Percentiles rank a stretch among this genome's conserved stretches.
These are phyloP conservation scores for Nothura maculosa DNA, from an alignment of 2,797 vertebrate species.

Conservation along the genomic window DNA sequence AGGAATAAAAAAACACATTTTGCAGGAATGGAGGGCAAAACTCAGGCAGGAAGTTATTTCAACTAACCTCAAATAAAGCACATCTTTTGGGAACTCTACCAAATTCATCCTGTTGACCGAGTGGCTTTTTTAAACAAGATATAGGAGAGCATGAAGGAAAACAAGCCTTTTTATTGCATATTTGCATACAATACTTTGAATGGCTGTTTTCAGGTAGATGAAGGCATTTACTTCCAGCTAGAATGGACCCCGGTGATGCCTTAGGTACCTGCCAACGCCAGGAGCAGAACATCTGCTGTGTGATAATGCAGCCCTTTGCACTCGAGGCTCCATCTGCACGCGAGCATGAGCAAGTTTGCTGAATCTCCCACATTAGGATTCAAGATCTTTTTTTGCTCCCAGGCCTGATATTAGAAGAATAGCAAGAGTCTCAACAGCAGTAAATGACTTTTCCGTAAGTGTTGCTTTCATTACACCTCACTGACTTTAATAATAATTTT, in stretches of 20 bases:
- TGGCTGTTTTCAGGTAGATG: background rate
- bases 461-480: conserved; percentile 12
- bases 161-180: background rate
- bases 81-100: background rate
- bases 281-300: background rate
- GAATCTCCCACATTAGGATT: background rate
- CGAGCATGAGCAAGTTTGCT: background rate
- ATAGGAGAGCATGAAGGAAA: background rate
- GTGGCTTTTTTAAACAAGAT: background rate
- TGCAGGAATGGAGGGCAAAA: background rate
- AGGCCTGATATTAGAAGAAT: background rate
- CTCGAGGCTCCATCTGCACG: background rate
- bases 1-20: background rate
- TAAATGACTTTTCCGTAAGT: background rate
- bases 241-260: background rate
- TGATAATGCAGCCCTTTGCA: too few species aligned
- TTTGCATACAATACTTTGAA: background rate
- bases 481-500: conserved; percentile 11
- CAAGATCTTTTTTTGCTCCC: conserved; percentile 2
- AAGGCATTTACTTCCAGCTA: background rate
- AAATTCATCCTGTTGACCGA: background rate
- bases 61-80: background rate
- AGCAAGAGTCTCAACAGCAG: background rate
- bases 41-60: background rate
- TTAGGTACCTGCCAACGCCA: background rate